Conservation (phyloP, 2,113 vertebrate species). For the Noctilio leporinus region DNA sequence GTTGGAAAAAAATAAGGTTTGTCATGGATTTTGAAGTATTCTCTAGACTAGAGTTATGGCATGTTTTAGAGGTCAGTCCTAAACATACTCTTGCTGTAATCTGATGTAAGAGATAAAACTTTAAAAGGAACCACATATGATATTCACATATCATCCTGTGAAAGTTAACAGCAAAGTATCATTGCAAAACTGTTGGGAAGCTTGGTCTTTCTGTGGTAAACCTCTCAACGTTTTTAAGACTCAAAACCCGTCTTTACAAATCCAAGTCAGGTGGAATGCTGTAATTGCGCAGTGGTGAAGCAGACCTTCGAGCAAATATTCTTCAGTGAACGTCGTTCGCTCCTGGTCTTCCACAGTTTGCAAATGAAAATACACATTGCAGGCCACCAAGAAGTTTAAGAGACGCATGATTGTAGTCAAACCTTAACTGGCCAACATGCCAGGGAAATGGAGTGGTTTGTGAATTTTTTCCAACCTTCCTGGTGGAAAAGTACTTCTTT, state of each 20-base stretch:
- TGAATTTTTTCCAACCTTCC: not conserved
- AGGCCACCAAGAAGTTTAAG: not conserved
- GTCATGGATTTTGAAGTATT: not conserved
- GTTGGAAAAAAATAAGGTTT: not conserved
- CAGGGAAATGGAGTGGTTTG: not conserved
- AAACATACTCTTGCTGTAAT: slow-evolving; percentile 4
- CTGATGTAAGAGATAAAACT: not conserved
- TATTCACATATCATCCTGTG: not conserved
- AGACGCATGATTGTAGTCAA: not conserved
- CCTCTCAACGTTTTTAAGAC: slow-evolving; percentile 41
- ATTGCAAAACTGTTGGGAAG: slow-evolving; percentile 9
- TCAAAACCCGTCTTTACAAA: slow-evolving; percentile 35
- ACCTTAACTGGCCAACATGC: not conserved
- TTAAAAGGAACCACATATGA: not conserved
- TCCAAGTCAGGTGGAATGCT: slow-evolving; percentile 4
- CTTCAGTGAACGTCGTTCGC: not conserved
- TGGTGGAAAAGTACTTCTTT: not conserved
- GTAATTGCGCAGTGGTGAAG: not conserved
- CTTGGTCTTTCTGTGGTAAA: slow-evolving; percentile 41
- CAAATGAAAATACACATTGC: not conserved
- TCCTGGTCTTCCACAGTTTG: not conserved
- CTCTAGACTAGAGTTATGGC: not conserved
- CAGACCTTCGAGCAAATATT: not conserved
- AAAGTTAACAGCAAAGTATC: slow-evolving; percentile 23
- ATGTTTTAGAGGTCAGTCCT: slow-evolving; percentile 5